These are phyloP conservation scores for Delichon dasypus DNA, from an alignment of 2,797 vertebrate species.

Conservation along the genomic window DNA sequence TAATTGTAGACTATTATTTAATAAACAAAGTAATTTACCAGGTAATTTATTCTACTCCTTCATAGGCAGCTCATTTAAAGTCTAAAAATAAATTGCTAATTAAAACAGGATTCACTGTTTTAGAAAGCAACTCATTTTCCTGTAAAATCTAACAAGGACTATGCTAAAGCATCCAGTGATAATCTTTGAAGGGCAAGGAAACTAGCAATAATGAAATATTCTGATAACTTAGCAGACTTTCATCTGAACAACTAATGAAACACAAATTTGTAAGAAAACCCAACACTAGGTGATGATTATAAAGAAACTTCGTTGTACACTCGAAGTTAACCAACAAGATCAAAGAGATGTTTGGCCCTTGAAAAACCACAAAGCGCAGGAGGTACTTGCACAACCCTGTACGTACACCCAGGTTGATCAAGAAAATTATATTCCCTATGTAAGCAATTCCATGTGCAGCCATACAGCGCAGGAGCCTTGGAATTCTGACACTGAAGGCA, in stretches of 20 bases:
- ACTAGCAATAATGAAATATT: slow-evolving; percentile 21
- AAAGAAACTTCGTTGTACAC: neutral
- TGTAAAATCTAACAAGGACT: slow-evolving; percentile 49
- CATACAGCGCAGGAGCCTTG: neutral
- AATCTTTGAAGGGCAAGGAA: slow-evolving; percentile 49
- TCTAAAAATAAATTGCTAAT: slow-evolving; percentile 74
- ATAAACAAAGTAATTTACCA: slow-evolving; percentile 72
- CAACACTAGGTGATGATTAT: neutral
- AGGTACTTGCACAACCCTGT: neutral
- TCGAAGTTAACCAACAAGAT: neutral
- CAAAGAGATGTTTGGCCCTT: neutral
- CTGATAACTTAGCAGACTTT: slow-evolving; percentile 26
- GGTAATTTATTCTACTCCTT: slow-evolving; percentile 72
- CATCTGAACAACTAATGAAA: slow-evolving; percentile 42
- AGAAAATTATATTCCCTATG: neutral
- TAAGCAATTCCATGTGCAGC: neutral
- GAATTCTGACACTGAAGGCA: neutral
- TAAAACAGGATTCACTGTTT: slow-evolving; percentile 66
- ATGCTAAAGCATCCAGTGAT: neutral
- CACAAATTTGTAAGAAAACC: neutral
- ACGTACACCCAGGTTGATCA: rapidly evolving
- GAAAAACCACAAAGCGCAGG: neutral
- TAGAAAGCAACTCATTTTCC: slow-evolving; percentile 65
- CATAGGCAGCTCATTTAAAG: slow-evolving; percentile 60
- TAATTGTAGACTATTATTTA: slow-evolving; percentile 76